These are phyloP conservation scores for Myotis vivesi DNA, from an alignment of 2,797 vertebrate species.

Conservation along the genomic window DNA sequence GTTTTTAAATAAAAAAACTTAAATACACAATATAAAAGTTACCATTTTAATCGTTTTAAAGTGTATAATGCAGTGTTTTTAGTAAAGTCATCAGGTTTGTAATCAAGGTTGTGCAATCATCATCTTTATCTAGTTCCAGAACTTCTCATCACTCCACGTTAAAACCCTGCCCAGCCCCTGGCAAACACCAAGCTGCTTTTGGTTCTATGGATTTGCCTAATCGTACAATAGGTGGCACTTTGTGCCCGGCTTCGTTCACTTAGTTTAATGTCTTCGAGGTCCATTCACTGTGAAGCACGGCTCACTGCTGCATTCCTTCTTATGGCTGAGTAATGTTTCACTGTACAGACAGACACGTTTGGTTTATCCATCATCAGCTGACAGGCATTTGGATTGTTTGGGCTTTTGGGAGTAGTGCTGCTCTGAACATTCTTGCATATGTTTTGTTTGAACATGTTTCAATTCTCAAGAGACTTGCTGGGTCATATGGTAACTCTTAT, in stretches of 20 bases:
- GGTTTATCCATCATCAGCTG: not conserved
- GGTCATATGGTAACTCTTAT: not conserved
- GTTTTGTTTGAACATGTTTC: not conserved
- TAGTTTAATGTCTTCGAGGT: not conserved
- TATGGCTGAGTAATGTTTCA: not conserved
- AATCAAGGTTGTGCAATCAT: not conserved
- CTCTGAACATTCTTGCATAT: not conserved
- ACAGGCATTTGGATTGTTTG: not conserved
- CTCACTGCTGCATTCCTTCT: not conserved
- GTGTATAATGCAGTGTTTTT: not conserved
- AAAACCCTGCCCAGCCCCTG: not conserved
- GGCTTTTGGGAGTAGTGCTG: not conserved
- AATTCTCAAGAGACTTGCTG: conserved; percentile 4
- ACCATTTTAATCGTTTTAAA: not conserved
- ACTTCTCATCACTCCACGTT: not conserved
- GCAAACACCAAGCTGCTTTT: not conserved
- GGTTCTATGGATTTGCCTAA: not conserved
- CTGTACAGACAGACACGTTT: not conserved
- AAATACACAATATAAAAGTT: not conserved
- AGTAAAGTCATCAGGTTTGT: not conserved
- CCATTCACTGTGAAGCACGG: not conserved
- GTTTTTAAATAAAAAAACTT: not conserved
- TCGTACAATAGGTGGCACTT: not conserved
- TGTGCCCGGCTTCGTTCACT: not conserved
- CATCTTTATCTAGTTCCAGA: not conserved